Base-by-base conservation (phyloP, 2,888 invertebrate genomes). In the Morinoia aosen region DNA sequence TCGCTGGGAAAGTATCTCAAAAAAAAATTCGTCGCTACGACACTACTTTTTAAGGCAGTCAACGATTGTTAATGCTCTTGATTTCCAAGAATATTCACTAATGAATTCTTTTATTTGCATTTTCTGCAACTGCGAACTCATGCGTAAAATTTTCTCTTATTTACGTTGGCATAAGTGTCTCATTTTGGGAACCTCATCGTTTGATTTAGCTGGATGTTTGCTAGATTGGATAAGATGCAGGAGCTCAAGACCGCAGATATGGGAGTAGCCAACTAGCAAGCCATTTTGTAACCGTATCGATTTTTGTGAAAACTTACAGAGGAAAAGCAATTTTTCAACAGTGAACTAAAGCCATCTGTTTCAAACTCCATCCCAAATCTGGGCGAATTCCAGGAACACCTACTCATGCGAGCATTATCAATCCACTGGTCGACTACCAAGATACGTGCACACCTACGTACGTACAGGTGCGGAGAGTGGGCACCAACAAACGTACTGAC, bases 391-490 rank as follows among this genome's bases (percentile, higher is more conserved):
- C 8, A 58, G 39, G n/a, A 61, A 94, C 39, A 58, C 14, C n/a
- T 40, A 16, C 94, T 39, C 94, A 94, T 58, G n/a, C 33, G n/a
- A 58, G 39, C n/a, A 94, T 64, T 94, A 40, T 64, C 58, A 57
- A 16, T 5, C 25, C 94, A 58, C 58, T 94, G 57, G 61, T 56
- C n/a, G 11, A 94, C 33, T 25, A 94, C 94, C 57, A 94, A 94
- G 58, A 16, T 56, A 64, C 64, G 76, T 76, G 48, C 95, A 95
- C 95, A 76, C 76, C 76, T 58, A 95, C 91, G 16, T 88, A 95
- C 91, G 57, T 88, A 58, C 95, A 58, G 90, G 90, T 88, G 90
- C 90, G 91, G 91, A 40, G 93, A 93, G 93, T 93, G 93, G 93
- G 93, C 93, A 93, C 57, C n/a, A 93, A 93, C 93, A 93, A 19